Base-by-base conservation (phyloP, 2,888 invertebrate genomes). In the Drosophila diplacantha region DNA sequence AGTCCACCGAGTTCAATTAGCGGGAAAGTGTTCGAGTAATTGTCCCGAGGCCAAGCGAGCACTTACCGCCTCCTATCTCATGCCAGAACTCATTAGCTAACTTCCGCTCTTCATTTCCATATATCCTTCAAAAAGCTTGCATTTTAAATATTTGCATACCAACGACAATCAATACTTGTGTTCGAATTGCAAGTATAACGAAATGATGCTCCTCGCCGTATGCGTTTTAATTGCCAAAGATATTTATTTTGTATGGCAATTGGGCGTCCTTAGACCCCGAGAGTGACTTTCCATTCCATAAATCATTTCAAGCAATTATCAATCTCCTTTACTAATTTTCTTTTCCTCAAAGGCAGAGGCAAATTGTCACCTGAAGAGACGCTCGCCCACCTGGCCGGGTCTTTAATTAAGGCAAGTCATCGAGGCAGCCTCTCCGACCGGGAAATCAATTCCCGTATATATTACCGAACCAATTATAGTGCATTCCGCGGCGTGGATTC, bases 381-480 rank as follows among this genome's bases (percentile, higher is more conserved):
- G 22, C 39, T 31, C 51, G 37, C 58, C 22, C n/a, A 31, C 39
- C 31, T 35, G 31, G 11, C 8, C 9, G 22, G 22, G 58, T 51
- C 64, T 69, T 69, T 63, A 63, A 69, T 69, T 69, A 70, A 63
- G 63, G 51, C 69, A 29, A 29, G 26, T 46, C 49, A 54, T 34
- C 32, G 51, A 52, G 39, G 52, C 51, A 37, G 29, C 46, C 57
- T 43, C 50, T 37, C n/a, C n/a, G 69, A 31, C 34, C 29, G 34
- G 34, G 46, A 60, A 58, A 83, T 78, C 83, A 79, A 81, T 78
- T 65, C 51, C 64, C 67, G 82, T 71, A 75, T 83, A 73, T 73
- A 83, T 79, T 83, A 81, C 71, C 71, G 69, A 83, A 83, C 81
- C 79, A 79, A 79, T 79, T 79, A 83, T 64, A 49, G 63, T 44